Base-by-base conservation (phyloP, 2,797 vertebrate genomes). In the Diplodus sargus region DNA sequence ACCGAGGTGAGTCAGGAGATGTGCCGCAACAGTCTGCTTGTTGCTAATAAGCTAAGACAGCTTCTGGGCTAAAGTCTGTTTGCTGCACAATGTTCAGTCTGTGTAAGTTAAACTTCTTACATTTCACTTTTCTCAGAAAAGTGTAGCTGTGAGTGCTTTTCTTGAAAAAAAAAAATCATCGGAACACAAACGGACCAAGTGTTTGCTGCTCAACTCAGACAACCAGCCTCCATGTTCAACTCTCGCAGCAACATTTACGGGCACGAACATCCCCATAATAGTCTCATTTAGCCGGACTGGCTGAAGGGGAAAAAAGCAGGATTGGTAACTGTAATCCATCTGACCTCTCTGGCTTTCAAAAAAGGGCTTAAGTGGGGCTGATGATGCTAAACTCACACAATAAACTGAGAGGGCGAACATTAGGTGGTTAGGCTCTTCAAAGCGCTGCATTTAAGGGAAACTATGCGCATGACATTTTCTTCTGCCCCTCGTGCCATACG, bases 401-500 rank as follows among this genome's bases (percentile, higher is more conserved):
- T 83, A 79, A 85, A 82, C 49, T 16, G 25, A 78, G 57, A 47
- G 79, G 65, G 73, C 43, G 49, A 57, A 66, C 70, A 74, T 53
- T 22, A 67, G 67, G 70, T 45, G 51, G 78, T 83, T 69, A 39
- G 51, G 64, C 60, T 57, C 78, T 85, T 88, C 83, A 86, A 78
- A 87, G 83, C 62, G 57, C 39, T 30, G 34, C 0, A 70, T 81
- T 79, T 63, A 78, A 63, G 83, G 83, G 70, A 85, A 90, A 89
- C 25, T 77, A 73, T 84, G 76, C 61, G 42, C 70, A 58, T 85
- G 83, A 85, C 81, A 82, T 90, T 87, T 88, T 80, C 64, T 81
- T 53, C 14, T 78, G 63, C 70, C 81, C 81, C 5, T 34, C 34
- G 28, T 63, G 80, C 48, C 83, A 79, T 34, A 79, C 56, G 43